Percentiles rank a stretch among this genome's conserved stretches.
phyloP scores from a whole-genome alignment of 2,797 vertebrate genomes.

The Chloroceryle inda region DNA sequence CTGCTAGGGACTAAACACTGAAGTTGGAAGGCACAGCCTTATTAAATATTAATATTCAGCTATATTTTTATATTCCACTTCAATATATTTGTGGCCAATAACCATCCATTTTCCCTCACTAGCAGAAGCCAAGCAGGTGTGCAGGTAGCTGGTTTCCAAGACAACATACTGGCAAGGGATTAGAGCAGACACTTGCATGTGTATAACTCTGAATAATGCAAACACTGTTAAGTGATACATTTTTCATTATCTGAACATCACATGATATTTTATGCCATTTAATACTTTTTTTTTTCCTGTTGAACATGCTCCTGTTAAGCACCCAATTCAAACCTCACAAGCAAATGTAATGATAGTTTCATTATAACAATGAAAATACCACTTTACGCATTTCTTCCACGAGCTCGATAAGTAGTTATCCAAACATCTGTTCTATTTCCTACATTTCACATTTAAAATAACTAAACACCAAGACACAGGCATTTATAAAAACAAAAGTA shows the following conservation, averaged over 20 bases:
- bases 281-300: conserved; percentile 50
- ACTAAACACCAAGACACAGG: conserved; percentile 65
- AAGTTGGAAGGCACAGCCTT: conserved; percentile 75
- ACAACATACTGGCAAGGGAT: conserved; percentile 84
- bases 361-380: conserved; percentile 80
- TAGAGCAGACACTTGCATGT: conserved; percentile 81
- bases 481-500: conserved; percentile 74
- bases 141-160: conserved; percentile 87
- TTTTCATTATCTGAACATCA: conserved; percentile 82
- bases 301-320: conserved; percentile 75
- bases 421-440: conserved; percentile 77
- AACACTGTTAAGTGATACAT: conserved; percentile 84
- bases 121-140: conserved; percentile 81
- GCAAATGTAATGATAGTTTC: conserved; percentile 75
- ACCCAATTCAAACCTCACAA: conserved; percentile 70
- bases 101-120: conserved; percentile 76
- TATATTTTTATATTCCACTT: conserved; percentile 81
- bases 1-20: conserved; percentile 54
- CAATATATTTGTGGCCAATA: conserved; percentile 80
- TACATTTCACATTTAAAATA: conserved; percentile 71
- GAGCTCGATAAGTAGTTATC: conserved; percentile 63
- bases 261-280: conserved; percentile 71
- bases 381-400: conserved; percentile 20
- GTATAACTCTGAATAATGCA: conserved; percentile 86
- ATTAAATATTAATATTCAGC: conserved; percentile 84